Evolutionary conservation across 2,113 vertebrate genomes (phyloP).

Genomic region (Puffinus mauretanicus): DNA sequence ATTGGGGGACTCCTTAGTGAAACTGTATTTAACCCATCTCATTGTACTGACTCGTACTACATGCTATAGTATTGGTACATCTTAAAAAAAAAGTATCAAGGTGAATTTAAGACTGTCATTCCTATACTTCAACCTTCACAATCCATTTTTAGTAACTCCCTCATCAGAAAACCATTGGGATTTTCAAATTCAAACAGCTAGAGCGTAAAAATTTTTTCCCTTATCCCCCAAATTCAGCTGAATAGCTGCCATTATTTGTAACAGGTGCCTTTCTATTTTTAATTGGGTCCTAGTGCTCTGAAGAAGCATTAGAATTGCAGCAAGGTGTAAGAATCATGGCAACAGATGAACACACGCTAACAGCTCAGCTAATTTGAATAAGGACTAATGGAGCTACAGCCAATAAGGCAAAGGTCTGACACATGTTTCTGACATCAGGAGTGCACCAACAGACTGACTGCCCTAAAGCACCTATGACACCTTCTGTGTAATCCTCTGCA

Average conservation of each 20-base stretch:
- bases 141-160: neutral
- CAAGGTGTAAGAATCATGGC: neutral
- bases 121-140: neutral
- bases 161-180: neutral
- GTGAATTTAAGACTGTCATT: neutral
- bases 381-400: neutral
- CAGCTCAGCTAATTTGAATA: neutral
- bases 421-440: rapidly evolving
- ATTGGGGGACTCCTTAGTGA: neutral
- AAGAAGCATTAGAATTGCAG: neutral
- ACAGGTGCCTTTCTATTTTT: neutral
- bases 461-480: too few species aligned
- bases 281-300: neutral
- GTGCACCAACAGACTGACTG: neutral
- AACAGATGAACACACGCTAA: neutral
- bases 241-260: neutral
- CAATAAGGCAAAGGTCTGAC: neutral
- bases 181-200: neutral
- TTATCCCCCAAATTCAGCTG: neutral
- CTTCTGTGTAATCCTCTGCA: neutral
- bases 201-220: neutral
- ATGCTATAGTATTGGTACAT: neutral
- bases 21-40: neutral
- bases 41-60: neutral
- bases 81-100: neutral